Percentiles rank a stretch among this genome's conserved stretches.
Conservation (phyloP, 2,113 vertebrate species). For the Spea multiplicata region DNA sequence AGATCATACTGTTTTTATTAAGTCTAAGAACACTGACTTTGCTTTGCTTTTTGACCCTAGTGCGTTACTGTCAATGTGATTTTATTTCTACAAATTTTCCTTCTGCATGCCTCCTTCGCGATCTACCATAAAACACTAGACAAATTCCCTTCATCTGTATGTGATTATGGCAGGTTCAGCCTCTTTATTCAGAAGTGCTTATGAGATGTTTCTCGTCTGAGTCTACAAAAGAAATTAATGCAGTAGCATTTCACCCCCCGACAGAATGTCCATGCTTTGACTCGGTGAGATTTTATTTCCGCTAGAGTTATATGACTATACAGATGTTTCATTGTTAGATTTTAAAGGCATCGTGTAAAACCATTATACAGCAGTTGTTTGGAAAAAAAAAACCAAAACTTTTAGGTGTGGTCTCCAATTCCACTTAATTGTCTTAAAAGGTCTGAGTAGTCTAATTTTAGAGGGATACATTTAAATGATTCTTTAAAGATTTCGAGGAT, state of each 20-base stretch:
- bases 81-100: slow-evolving; percentile 92
- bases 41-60: slow-evolving; percentile 84
- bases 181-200: slow-evolving; percentile 61
- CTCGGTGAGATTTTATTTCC: slow-evolving; percentile 50
- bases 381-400: too few relatives aligned
- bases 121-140: slow-evolving; percentile 78
- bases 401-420: too few relatives aligned
- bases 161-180: slow-evolving; percentile 73
- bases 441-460: too few relatives aligned
- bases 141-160: slow-evolving; percentile 85
- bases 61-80: slow-evolving; percentile 84
- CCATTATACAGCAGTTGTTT: too few relatives aligned
- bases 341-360: background rate
- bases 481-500: too few relatives aligned
- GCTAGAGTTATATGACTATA: slow-evolving; percentile 54
- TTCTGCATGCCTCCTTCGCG: slow-evolving; percentile 71
- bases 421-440: too few relatives aligned
- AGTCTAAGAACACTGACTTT: slow-evolving; percentile 81
- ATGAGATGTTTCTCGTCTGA: slow-evolving; percentile 59
- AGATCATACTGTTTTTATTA: slow-evolving; percentile 93
- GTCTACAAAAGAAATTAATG: slow-evolving; percentile 63
- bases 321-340: slow-evolving; percentile 34
- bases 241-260: slow-evolving; percentile 56
- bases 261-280: slow-evolving; percentile 54
- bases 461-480: too few relatives aligned